A percentile compares a stretch with the other conserved stretches of the same genome.
Conservation (phyloP, 1,140 invertebrate species). For the Leptinotarsa undecemlineata region DNA sequence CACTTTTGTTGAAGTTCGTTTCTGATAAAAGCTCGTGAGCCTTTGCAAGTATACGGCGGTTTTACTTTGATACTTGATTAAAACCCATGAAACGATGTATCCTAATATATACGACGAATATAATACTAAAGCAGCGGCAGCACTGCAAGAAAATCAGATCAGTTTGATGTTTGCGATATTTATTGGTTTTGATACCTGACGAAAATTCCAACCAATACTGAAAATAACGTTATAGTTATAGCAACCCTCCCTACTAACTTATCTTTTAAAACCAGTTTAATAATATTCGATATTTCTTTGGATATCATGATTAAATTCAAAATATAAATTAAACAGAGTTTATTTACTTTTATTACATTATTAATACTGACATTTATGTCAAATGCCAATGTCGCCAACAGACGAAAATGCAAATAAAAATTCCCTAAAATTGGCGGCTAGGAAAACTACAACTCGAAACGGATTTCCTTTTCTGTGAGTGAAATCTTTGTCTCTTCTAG, state of each 20-base stretch:
- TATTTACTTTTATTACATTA: not conserved
- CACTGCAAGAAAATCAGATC: conserved; percentile 25
- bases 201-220: conserved; percentile 21
- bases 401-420: no score
- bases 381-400: not conserved
- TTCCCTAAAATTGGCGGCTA: no score
- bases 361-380: not conserved
- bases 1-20: conserved; percentile 30
- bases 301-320: conserved; percentile 10
- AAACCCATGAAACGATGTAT: conserved; percentile 34
- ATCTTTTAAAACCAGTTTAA: conserved; percentile 30
- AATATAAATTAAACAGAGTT: not conserved
- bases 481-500: no score
- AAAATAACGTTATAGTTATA: conserved; percentile 28
- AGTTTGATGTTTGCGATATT: not conserved
- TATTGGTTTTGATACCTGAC: conserved; percentile 11
- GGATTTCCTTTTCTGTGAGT: no score
- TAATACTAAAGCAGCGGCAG: conserved; percentile 30
- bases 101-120: conserved; percentile 40
- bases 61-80: conserved; percentile 40
- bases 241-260: conserved; percentile 26
- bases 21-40: conserved; percentile 42
- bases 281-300: conserved; percentile 13
- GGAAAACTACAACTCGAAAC: no score
- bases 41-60: conserved; percentile 39